phyloP scores from a whole-genome alignment of 2,888 invertebrate species.

The Dione vanillae region DNA sequence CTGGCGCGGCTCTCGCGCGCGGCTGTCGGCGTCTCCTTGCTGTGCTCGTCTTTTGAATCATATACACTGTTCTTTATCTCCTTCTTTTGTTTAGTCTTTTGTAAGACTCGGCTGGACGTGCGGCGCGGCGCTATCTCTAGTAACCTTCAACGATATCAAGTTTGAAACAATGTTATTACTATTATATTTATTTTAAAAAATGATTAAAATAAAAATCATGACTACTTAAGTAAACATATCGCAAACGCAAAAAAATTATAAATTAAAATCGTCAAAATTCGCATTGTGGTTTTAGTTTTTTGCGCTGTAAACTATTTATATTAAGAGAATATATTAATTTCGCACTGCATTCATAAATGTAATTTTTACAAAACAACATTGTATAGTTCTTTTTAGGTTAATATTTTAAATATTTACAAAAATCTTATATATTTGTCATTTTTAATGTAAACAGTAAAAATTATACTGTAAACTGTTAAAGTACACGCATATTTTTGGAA shows the following conservation, averaged over 20 bases:
- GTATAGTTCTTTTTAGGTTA: too few relatives aligned
- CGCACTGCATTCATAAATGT: too few relatives aligned
- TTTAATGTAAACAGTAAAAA: too few relatives aligned
- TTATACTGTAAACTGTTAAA: too few relatives aligned
- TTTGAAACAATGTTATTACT: background rate
- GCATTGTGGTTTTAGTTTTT: too few relatives aligned
- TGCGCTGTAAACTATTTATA: background rate
- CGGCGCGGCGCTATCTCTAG: constrained; percentile 88
- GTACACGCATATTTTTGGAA: too few relatives aligned
- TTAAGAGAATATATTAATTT: background rate
- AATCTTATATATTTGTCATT: too few relatives aligned
- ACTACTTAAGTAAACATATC: background rate
- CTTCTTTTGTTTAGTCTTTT: constrained; percentile 83
- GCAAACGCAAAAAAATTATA: background rate
- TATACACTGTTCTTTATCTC: constrained; percentile 70
- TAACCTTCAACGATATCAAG: constrained; percentile 64
- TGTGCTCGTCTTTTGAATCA: constrained; percentile 74
- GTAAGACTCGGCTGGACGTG: constrained; percentile 86
- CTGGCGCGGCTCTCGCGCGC: constrained; percentile 81
- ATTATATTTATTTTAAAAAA: too few relatives aligned
- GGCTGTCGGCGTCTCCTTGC: constrained; percentile 71
- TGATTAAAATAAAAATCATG: too few relatives aligned
- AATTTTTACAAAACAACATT: too few relatives aligned
- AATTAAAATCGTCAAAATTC: too few relatives aligned
- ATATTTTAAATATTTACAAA: too few relatives aligned